Evolutionary conservation across 1,140 invertebrate genomes (phyloP), one percentile per base, ranked within the genome.

Genomic region (Aporrectodea caliginosa): DNA sequence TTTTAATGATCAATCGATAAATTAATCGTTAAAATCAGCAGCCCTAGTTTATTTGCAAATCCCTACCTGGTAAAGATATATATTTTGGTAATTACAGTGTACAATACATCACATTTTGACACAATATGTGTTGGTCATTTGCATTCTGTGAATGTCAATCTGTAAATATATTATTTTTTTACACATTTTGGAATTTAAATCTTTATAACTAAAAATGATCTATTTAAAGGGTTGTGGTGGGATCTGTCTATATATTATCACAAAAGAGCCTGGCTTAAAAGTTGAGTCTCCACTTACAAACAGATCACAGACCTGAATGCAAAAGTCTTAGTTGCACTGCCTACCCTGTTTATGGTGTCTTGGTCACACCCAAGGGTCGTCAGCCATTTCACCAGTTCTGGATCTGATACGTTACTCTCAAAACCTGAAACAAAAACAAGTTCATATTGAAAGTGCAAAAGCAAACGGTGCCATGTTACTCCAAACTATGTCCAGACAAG

Each of bases 331-430:
- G 79, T 73, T 34, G 77, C 75, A 75, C 69, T 22, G 78, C 79
- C 43, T 84, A 86, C 85, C 86, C 83, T 84, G 76, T 85, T 82
- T 77, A 88, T 85, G 75, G 84, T 83, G 71, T 85, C 80, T 32
- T 85, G 78, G 79, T 88, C 87, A 77, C 87, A 75, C 32, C 80
- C 78, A n/a, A 85, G 82, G 6, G 81, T 76, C 75, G 83, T 78
- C 22, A 89, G 79, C 88, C 88, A 89, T 1, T 73, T 32, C 6
- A 87, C 84, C 43, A 89, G 75, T 35, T 82, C 81, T 79, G 84
- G 84, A 82, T 72, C 31, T 32, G 70, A 32, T 80, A 83, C 81
- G 43, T 78, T 22, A 33, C 2, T 14, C 16, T 33, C 30, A 14
- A 32, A 16, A 75, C 16, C 30, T 75, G 27, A 75, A 75, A 31